Evolutionary conservation across 2,113 vertebrate genomes (phyloP).

Genomic region (Plectropomus leopardus): DNA sequence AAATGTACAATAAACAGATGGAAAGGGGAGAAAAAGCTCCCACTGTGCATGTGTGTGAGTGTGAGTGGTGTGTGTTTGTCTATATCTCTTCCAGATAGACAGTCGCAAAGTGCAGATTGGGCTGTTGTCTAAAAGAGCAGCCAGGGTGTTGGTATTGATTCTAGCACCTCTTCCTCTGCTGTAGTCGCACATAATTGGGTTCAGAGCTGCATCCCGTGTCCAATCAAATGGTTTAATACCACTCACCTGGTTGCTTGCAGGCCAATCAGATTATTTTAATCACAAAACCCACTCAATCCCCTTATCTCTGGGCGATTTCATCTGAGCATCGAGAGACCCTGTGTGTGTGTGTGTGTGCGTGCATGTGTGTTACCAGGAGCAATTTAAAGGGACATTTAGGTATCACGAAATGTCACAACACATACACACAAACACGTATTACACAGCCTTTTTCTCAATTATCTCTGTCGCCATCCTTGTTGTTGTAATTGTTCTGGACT

Average conservation of each 20-base stretch:
- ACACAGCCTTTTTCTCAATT: slow-evolving; percentile 16
- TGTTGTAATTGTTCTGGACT: neutral
- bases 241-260: slow-evolving; percentile 46
- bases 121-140: slow-evolving; percentile 51
- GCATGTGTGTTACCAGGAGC: slow-evolving; percentile 21
- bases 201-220: slow-evolving; percentile 27
- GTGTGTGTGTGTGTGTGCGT: neutral
- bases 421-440: slow-evolving; percentile 1
- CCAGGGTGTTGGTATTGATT: slow-evolving; percentile 44
- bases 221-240: slow-evolving; percentile 61
- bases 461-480: neutral
- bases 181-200: slow-evolving; percentile 63
- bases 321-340: slow-evolving; percentile 17
- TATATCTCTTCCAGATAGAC: slow-evolving; percentile 14
- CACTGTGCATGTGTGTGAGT: neutral
- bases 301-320: slow-evolving; percentile 56
- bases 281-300: slow-evolving; percentile 41
- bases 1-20: neutral
- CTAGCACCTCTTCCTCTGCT: slow-evolving; percentile 38
- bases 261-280: slow-evolving; percentile 68
- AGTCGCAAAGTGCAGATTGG: slow-evolving; percentile 28
- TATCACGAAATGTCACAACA: slow-evolving; percentile 18
- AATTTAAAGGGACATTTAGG: slow-evolving; percentile 34
- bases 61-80: neutral
- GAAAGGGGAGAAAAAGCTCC: neutral